phyloP scores from a whole-genome alignment of 2,797 vertebrate species.

The Furcifer pardalis region DNA sequence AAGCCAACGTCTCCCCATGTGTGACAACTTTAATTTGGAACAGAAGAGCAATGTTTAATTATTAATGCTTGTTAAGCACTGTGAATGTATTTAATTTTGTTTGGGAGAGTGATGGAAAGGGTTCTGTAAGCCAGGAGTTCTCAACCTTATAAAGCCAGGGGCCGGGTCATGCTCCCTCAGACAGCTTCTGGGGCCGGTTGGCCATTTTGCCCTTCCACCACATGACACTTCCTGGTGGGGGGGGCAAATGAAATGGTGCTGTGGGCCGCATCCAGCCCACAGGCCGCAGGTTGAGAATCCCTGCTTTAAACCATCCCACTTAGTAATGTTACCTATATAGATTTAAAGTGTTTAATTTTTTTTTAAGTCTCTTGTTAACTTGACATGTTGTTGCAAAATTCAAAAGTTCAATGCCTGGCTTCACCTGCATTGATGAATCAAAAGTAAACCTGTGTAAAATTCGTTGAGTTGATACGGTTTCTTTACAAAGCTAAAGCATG shows the following conservation, averaged over 20 bases:
- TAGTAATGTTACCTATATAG: conserved; percentile 1
- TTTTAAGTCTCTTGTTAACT: conserved; percentile 14
- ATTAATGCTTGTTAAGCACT: conserved; percentile 26
- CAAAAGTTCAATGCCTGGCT: not conserved
- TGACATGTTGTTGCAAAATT: not conserved
- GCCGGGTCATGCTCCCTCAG: too few relatives aligned
- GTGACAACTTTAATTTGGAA: not conserved
- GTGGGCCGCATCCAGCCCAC: too few relatives aligned
- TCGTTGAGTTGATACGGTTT: not conserved
- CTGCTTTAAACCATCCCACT: conserved; percentile 22
- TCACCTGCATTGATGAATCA: conserved; percentile 31
- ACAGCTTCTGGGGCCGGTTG: too few relatives aligned
- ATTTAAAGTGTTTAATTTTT: conserved; percentile 15
- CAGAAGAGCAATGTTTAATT: conserved; percentile 1
- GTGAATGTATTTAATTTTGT: conserved; percentile 30
- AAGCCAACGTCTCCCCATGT: not conserved
- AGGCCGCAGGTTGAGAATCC: too few relatives aligned
- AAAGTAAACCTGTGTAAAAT: conserved; percentile 41
- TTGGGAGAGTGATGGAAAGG: not conserved
- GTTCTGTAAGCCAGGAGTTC: too few relatives aligned
- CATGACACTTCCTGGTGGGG: too few relatives aligned
- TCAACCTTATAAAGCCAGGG: too few relatives aligned
- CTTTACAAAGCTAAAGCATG: not conserved
- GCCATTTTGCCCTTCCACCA: too few relatives aligned
- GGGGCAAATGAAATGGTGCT: too few relatives aligned